Percentiles rank a stretch among this genome's conserved stretches.
Conservation (phyloP, 2,113 vertebrate genomes). For the Oryzias melastigma region DNA sequence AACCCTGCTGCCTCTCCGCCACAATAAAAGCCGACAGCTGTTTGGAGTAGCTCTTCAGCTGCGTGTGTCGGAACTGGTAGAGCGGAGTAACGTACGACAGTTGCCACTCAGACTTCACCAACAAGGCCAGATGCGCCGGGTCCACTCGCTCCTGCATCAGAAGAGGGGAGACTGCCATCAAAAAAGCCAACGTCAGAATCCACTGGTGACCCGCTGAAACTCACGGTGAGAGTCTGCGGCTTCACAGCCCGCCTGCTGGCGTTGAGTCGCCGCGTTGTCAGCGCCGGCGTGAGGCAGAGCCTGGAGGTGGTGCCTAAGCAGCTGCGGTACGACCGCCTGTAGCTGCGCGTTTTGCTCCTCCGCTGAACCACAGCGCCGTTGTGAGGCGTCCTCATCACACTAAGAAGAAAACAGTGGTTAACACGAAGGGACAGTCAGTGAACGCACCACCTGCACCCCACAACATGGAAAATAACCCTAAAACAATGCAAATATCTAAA, state of each 20-base stretch:
- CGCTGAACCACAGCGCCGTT: slow-evolving; percentile 19
- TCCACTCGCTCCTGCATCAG: slow-evolving; percentile 71
- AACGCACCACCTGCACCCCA: no score
- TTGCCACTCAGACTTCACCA: slow-evolving; percentile 85
- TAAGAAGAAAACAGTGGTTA: neutral
- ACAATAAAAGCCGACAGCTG: slow-evolving; percentile 81
- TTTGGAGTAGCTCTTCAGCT: slow-evolving; percentile 80
- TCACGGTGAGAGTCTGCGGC: slow-evolving; percentile 39
- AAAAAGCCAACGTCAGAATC: neutral
- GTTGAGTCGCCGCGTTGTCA: slow-evolving; percentile 45
- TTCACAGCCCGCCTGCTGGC: slow-evolving; percentile 45
- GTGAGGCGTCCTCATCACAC: slow-evolving; percentile 37
- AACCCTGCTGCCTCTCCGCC: slow-evolving; percentile 85
- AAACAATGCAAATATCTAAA: no score
- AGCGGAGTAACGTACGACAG: slow-evolving; percentile 90
- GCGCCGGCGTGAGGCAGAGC: slow-evolving; percentile 31
- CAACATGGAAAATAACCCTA: no score
- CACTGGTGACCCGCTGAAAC: neutral
- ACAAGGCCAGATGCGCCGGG: slow-evolving; percentile 67
- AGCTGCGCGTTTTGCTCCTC: slow-evolving; percentile 52
- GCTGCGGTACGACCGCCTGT: slow-evolving; percentile 55
- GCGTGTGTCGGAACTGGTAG: slow-evolving; percentile 78
- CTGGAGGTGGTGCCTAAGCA: slow-evolving; percentile 38
- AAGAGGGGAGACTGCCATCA: neutral
- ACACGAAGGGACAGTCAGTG: no score